Evolutionary conservation across 2,113 vertebrate genomes (phyloP), one percentile per base, ranked within the genome.

Genomic region (Nesogale talazaci): DNA sequence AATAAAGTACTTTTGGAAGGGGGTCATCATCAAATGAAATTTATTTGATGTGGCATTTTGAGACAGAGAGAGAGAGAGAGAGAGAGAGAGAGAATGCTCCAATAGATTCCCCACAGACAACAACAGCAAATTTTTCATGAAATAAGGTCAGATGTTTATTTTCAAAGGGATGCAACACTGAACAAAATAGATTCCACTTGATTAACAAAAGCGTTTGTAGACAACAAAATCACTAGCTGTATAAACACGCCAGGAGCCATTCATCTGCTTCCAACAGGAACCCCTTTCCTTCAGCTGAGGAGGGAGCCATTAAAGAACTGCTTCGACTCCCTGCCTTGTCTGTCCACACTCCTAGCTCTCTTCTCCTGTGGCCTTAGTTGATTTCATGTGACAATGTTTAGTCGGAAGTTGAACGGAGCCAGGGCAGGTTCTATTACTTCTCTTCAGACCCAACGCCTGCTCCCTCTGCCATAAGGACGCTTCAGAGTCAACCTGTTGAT

Each of bases 141-240:
- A 97, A 96, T 94, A 91, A 10, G 88, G 93, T 88, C 86, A 92
- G 93, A 92, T 96, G 93, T 97, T 97, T 97, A 92, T 97, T 98
- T 98, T 97, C 89, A 76, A 90, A 96, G 93, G 88, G 90, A 88
- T 91, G 63, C 63, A 85, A 80, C 34, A 93, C 90, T 90, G 94
- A 95, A 95, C 83, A 94, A 96, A 97, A 97, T 95, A 94, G 88
- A 94, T 91, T 14, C 9, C 40, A 82, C 92, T 93, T 96, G 94
- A 96, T 97, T 96, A 96, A 97, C 77, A 82, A 70, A 5, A 46
- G 96, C 67, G 86, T 95, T 93, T 91, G 84, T 83, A 95, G 80
- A 96, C 90, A 96, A 96, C 92, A 96, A 95, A 96, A 96, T 95
- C 1, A 11, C 93, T 96, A 92, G 93, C 84, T 96, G 16, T 92